These are phyloP conservation scores for Drosophila paramelanica DNA, from an alignment of 2,888 invertebrate species.

Conservation along the genomic window DNA sequence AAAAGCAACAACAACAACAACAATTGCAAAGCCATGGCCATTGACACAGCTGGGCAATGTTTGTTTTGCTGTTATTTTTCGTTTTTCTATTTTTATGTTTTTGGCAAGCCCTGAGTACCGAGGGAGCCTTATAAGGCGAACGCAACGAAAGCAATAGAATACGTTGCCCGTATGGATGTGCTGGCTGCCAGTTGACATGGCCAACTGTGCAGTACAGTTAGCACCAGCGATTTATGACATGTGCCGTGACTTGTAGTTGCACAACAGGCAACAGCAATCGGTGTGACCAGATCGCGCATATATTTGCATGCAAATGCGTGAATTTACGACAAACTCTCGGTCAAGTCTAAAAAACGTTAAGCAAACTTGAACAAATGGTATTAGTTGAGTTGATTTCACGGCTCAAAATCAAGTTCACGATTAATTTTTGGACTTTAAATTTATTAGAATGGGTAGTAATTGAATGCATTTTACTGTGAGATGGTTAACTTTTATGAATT, in stretches of 20 bases:
- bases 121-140: slow-evolving; percentile 47
- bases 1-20: slow-evolving; percentile 6
- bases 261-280: slow-evolving; percentile 30
- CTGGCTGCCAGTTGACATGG: slow-evolving; percentile 20
- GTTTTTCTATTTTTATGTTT: neutral
- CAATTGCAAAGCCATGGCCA: slow-evolving; percentile 40
- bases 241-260: slow-evolving; percentile 27
- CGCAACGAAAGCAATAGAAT: slow-evolving; percentile 31
- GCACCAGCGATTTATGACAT: slow-evolving; percentile 56
- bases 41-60: slow-evolving; percentile 58
- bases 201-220: slow-evolving; percentile 55
- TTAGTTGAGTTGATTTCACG: neutral
- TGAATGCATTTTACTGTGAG: neutral
- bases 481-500: too few species aligned
- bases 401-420: neutral
- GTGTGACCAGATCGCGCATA: slow-evolving; percentile 36
- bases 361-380: neutral
- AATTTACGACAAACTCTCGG: slow-evolving; percentile 1
- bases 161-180: slow-evolving; percentile 31
- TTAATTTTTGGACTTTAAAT: neutral
- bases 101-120: slow-evolving; percentile 52
- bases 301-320: slow-evolving; percentile 25
- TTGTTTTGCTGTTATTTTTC: neutral
- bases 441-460: too few species aligned
- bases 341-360: neutral